phyloP scores from a whole-genome alignment of 2,113 vertebrate species.

The Sapayoa aenigma region DNA sequence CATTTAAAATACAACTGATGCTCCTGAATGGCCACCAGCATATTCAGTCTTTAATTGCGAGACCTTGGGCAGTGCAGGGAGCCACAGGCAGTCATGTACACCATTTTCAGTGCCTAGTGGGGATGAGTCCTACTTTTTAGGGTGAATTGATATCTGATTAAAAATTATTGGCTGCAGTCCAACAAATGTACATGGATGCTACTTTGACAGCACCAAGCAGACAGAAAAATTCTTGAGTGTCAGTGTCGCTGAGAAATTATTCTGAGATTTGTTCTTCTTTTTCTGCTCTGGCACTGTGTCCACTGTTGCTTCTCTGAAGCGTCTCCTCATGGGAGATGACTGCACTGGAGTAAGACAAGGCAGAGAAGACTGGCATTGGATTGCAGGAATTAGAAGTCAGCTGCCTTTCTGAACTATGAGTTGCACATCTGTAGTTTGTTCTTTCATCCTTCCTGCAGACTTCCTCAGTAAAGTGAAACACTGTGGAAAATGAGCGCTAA shows the following conservation, averaged over 20 bases:
- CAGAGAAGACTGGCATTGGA: neutral
- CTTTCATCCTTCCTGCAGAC: neutral
- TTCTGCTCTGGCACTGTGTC: neutral
- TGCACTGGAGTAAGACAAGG: neutral
- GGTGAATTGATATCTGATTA: conserved; percentile 15
- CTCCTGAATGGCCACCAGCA: neutral
- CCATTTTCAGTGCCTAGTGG: neutral
- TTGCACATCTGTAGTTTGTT: neutral
- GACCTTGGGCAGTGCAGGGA: neutral
- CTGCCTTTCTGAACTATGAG: neutral
- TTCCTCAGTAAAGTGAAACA: neutral
- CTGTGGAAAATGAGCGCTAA: neutral
- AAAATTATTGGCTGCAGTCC: conserved; percentile 19
- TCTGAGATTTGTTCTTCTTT: neutral
- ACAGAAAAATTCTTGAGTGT: neutral
- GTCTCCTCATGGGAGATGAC: neutral
- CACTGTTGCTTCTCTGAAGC: neutral
- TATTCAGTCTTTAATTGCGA: neutral
- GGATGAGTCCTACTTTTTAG: neutral
- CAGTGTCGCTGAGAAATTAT: neutral
- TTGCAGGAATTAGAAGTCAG: neutral
- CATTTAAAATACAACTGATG: neutral
- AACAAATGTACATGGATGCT: neutral
- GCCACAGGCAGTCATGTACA: neutral
- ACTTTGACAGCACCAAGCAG: conserved; percentile 9